These are phyloP conservation scores for Acanthosepion esculentum DNA, from an alignment of 2,888 invertebrate genomes.

Conservation along the genomic window DNA sequence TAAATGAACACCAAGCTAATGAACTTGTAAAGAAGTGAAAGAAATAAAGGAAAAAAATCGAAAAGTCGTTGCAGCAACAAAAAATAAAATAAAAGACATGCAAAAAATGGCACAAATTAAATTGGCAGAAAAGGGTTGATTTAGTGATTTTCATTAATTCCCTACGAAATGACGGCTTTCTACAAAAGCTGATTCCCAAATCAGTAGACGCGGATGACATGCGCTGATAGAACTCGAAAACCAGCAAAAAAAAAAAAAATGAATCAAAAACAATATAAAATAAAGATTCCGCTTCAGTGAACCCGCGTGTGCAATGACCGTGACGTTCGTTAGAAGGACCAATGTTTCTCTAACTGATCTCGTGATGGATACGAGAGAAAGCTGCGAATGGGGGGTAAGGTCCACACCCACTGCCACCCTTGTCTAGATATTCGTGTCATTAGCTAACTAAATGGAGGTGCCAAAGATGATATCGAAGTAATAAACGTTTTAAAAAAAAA, in stretches of 20 bases:
- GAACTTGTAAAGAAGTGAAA: not conserved
- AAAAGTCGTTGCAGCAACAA: not conserved
- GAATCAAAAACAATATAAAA: too few species aligned
- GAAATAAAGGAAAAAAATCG: not conserved
- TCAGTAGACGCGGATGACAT: not conserved
- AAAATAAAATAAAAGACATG: not conserved
- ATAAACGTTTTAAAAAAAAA: not conserved
- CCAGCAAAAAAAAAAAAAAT: not conserved
- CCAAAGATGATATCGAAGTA: not conserved
- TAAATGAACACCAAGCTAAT: not conserved
- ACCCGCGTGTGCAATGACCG: not conserved
- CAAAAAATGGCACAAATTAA: not conserved
- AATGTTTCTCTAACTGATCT: not conserved
- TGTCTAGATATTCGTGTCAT: constrained; percentile 33
- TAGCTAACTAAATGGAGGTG: constrained; percentile 33
- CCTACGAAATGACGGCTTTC: not conserved
- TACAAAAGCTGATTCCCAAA: not conserved
- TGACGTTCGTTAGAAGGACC: not conserved
- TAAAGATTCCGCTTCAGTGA: not conserved
- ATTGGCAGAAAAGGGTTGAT: not conserved
- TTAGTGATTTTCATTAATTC: not conserved
- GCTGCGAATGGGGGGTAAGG: not conserved
- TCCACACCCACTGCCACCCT: not conserved
- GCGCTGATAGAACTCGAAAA: not conserved
- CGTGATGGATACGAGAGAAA: not conserved